Base-by-base conservation (phyloP, 2,888 invertebrate genomes). In the Teleogryllus oceanicus region DNA sequence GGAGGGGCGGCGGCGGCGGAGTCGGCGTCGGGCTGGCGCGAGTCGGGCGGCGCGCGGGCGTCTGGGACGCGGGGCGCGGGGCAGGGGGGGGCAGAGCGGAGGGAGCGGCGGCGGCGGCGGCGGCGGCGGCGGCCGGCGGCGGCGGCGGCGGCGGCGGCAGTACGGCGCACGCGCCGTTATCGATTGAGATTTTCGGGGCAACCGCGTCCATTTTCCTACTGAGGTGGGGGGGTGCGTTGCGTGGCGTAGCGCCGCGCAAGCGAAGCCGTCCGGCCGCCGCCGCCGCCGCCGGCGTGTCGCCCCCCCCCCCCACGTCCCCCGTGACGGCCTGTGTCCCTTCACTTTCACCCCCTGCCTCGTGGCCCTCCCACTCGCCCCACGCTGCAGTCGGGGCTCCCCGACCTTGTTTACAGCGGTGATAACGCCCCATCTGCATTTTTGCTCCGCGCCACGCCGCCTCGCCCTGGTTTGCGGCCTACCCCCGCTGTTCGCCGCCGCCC, bases 81-180 rank as follows among this genome's bases (percentile, higher is more conserved):
- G 8, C 12, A 8, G n/a, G 11, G 62, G 4, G 62, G 16, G 16
- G 4, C 16, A 10, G 62, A 16, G 62, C 16, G 16, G 12, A 11
- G 8, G 62, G 62, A 4, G 62, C 79, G 62, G 62, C 62, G 62
- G 62, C 62, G 21, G 21, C 21, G 21, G 21, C 21, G 21, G 24
- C 79, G 62, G 62, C 3, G 16, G 62, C 3, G 24, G 24, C n/a
- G 16, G 50, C 50, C 24, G 18, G 62, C 62, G 62, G 62, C 62
- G 18, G 62, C 62, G 62, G 37, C 75, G 49, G 20, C 79, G 79
- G 18, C 79, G 12, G 50, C n/a, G 16, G 50, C 50, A n/a, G 50
- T 75, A 74, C 50, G 76, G 83, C 85, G 85, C 84, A 84, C 77
- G 85, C 85, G 84, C 83, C 81, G 79, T 82, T 85, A 85, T 85